Evolutionary conservation across 2,113 vertebrate species (phyloP).

Genomic region (Porphyrio hochstetteri): DNA sequence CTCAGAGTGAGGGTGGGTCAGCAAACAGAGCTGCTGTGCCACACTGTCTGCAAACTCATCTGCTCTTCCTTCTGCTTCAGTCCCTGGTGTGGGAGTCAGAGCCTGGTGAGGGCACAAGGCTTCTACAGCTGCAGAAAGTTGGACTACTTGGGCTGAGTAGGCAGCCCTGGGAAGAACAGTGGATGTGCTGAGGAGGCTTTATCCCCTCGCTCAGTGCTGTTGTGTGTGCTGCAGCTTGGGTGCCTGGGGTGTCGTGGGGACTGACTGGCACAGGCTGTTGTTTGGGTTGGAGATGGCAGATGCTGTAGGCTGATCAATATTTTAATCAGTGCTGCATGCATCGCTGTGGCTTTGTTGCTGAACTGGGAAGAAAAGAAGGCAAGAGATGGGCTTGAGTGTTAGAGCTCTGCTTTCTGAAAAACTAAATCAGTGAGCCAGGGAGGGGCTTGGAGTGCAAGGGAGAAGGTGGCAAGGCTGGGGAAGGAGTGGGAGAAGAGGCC

Average conservation of each 20-base stretch:
- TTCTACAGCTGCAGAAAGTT: neutral
- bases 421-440: slow-evolving; percentile 1
- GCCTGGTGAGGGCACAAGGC: too few relatives aligned
- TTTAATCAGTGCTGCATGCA: neutral
- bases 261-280: neutral
- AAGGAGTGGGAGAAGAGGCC: neutral
- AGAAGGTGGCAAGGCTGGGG: neutral
- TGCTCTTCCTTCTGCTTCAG: neutral
- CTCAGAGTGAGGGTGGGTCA: neutral
- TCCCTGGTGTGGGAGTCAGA: neutral
- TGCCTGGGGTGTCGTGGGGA: neutral
- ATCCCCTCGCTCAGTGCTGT: neutral
- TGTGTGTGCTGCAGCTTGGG: neutral
- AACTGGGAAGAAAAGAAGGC: neutral
- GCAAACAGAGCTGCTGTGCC: neutral
- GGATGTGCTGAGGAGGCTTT: neutral
- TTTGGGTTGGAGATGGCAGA: neutral
- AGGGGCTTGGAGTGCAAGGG: neutral
- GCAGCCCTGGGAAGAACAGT: neutral
- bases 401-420: slow-evolving; percentile 14
- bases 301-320: slow-evolving; percentile 32
- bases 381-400: slow-evolving; percentile 25
- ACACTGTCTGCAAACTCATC: neutral
- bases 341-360: neutral
- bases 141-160: accelerated